Conservation (phyloP, 2,797 vertebrate genomes). For the Channallabes apus region DNA sequence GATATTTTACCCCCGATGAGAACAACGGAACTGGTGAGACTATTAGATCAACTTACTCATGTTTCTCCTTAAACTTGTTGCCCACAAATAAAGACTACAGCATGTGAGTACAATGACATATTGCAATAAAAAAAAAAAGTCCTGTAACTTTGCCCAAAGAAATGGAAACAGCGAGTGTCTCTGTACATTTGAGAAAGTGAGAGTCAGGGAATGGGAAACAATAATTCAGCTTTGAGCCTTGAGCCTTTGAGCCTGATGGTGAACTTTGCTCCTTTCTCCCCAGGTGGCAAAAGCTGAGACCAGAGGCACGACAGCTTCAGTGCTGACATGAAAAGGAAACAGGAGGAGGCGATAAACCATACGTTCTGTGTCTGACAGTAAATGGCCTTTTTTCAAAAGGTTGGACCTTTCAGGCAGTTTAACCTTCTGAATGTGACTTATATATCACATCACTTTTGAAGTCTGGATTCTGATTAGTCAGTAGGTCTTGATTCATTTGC, state of each 20-base stretch:
- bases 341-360: conserved; percentile 24
- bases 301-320: conserved; percentile 27
- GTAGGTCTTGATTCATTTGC: neutral
- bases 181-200: conserved; percentile 9
- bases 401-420: neutral
- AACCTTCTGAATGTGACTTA: neutral
- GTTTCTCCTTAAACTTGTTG: conserved; percentile 23
- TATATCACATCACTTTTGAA: neutral
- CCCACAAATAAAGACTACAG: conserved; percentile 27
- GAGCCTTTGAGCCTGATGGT: conserved; percentile 41
- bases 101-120: conserved; percentile 14
- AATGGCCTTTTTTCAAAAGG: conserved; percentile 13
- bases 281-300: conserved; percentile 41
- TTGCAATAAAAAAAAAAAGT: neutral
- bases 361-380: conserved; percentile 22
- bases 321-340: conserved; percentile 42
- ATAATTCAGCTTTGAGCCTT: conserved; percentile 30
- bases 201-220: conserved; percentile 23
- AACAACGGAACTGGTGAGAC: conserved; percentile 32
- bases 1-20: conserved; percentile 40
- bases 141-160: neutral
- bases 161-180: conserved; percentile 2
- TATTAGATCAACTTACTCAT: conserved; percentile 35
- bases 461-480: neutral
- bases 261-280: conserved; percentile 46